phyloP scores from a whole-genome alignment of 2,888 invertebrate species.

The Epirrhoe alternata region DNA sequence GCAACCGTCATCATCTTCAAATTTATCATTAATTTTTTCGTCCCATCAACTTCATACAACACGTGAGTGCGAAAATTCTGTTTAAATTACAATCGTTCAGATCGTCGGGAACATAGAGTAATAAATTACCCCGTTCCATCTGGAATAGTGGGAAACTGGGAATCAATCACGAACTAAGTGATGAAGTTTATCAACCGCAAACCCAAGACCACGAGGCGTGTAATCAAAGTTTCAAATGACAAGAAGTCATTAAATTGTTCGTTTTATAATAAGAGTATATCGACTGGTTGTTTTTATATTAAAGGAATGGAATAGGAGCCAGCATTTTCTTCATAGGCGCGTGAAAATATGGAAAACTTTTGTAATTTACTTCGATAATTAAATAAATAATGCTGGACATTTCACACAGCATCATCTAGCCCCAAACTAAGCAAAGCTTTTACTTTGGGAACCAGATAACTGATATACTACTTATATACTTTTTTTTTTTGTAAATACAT shows the following conservation, averaged over 20 bases:
- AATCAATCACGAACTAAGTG: slow-evolving; percentile 37
- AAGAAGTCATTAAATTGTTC: not conserved
- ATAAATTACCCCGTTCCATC: slow-evolving; percentile 30
- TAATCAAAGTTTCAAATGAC: slow-evolving; percentile 5
- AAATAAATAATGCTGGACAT: too few species aligned
- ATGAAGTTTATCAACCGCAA: slow-evolving; percentile 32
- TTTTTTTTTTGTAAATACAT: too few species aligned
- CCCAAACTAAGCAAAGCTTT: too few species aligned
- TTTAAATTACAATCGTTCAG: slow-evolving; percentile 10
- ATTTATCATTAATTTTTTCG: slow-evolving; percentile 40
- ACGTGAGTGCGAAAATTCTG: slow-evolving; percentile 15
- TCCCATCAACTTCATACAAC: slow-evolving; percentile 20
- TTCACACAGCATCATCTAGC: too few species aligned
- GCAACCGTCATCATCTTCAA: slow-evolving; percentile 62
- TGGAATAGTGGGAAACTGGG: slow-evolving; percentile 34
- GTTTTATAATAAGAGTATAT: too few species aligned
- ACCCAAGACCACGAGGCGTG: slow-evolving; percentile 3
- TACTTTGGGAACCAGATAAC: too few species aligned
- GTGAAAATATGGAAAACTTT: too few species aligned
- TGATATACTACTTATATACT: too few species aligned
- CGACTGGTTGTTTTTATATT: too few species aligned
- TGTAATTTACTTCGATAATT: too few species aligned
- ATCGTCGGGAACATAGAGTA: slow-evolving; percentile 17
- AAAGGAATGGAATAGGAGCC: too few species aligned
- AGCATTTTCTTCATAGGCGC: too few species aligned